Conservation (phyloP, 1,140 invertebrate species). For the Zaprionus lachaisei region DNA sequence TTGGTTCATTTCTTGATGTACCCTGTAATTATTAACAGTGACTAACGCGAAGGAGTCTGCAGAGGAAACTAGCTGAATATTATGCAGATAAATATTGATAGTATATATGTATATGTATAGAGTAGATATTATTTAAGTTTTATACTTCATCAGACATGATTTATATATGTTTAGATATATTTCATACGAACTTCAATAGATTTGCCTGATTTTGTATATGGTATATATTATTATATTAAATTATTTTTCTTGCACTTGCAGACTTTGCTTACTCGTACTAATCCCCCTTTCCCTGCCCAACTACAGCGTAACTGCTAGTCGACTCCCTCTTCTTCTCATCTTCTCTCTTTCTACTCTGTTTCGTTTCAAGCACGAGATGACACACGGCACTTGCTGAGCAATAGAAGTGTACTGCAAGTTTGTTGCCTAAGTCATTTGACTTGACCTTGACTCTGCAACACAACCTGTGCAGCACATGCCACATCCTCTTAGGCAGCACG, state of each 20-base stretch:
- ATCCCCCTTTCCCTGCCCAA: not conserved
- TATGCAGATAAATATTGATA: not conserved
- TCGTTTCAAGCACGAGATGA: conserved; percentile 33
- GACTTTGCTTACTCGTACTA: no score
- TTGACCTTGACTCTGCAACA: conserved; percentile 28
- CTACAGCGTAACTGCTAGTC: not conserved
- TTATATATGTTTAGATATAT: not conserved
- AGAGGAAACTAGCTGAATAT: not conserved
- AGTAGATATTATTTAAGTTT: not conserved
- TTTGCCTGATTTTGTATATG: not conserved
- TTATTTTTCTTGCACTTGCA: not conserved
- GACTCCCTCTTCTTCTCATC: not conserved
- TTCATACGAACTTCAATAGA: no score
- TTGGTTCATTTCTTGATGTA: conserved; percentile 3
- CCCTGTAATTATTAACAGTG: conserved; percentile 4
- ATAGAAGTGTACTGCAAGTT: conserved; percentile 36
- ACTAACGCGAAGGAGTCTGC: not conserved
- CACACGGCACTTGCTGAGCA: conserved; percentile 46
- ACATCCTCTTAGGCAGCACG: not conserved
- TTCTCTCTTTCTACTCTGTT: not conserved
- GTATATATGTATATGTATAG: not conserved
- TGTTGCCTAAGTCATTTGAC: conserved; percentile 51
- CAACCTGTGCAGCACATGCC: not conserved
- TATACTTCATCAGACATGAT: not conserved
- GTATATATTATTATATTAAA: not conserved